Conservation (phyloP, 1,140 invertebrate species). For the Dermatophagoides farinae region DNA sequence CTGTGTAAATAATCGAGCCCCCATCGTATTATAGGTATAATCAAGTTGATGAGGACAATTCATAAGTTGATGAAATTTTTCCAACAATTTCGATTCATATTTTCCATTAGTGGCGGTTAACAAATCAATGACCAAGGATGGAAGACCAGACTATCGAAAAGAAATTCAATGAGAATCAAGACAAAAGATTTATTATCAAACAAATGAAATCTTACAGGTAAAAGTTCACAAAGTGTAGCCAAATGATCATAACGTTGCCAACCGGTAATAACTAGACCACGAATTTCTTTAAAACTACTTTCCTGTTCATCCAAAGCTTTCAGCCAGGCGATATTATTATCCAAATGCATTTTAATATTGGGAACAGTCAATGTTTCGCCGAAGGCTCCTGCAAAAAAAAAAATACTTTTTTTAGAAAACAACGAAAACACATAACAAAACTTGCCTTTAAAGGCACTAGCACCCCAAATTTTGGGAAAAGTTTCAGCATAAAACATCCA, state of each 20-base stretch:
- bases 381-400: slow-evolving; percentile 33
- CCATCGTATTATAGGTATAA: neutral
- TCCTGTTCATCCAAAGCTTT: slow-evolving; percentile 33
- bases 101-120: slow-evolving; percentile 35
- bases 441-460: slow-evolving; percentile 63
- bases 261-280: slow-evolving; percentile 40
- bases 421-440: neutral
- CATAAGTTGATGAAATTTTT: slow-evolving; percentile 32
- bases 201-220: slow-evolving; percentile 29
- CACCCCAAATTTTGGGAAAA: slow-evolving; percentile 77
- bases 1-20: neutral
- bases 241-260: slow-evolving; percentile 78
- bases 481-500: slow-evolving; percentile 60
- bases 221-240: slow-evolving; percentile 68
- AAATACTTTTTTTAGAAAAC: neutral
- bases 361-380: slow-evolving; percentile 48
- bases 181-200: neutral
- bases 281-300: slow-evolving; percentile 34
- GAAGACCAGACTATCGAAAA: slow-evolving; percentile 37
- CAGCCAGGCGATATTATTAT: slow-evolving; percentile 51
- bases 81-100: slow-evolving; percentile 29
- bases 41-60: slow-evolving; percentile 29
- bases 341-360: slow-evolving; percentile 38
- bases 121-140: slow-evolving; percentile 44
- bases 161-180: neutral